Conservation (phyloP, 1,140 invertebrate genomes). For the Ips nitidus region DNA sequence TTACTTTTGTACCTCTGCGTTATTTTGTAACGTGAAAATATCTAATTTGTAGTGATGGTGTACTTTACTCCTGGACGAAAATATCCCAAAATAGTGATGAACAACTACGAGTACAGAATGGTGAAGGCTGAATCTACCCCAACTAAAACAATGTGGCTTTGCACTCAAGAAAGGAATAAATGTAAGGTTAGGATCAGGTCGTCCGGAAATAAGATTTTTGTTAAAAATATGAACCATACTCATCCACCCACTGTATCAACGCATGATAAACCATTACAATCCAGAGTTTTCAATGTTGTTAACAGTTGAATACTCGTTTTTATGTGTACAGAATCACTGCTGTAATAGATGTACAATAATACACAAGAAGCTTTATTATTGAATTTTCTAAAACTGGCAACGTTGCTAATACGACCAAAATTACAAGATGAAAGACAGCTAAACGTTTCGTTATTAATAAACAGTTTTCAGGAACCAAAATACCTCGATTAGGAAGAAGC, state of each 20-base stretch:
- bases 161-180: slow-evolving; percentile 22
- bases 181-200: slow-evolving; percentile 33
- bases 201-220: slow-evolving; percentile 18
- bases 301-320: background rate
- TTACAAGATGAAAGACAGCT: no score
- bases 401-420: no score
- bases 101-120: slow-evolving; percentile 28
- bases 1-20: no score
- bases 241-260: slow-evolving; percentile 4
- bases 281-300: background rate
- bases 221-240: slow-evolving; percentile 21
- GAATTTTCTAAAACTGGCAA: no score
- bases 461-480: background rate
- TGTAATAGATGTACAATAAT: no score
- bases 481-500: background rate
- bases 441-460: background rate
- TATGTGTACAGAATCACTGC: no score
- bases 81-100: slow-evolving; percentile 35
- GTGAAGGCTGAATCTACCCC: slow-evolving; percentile 6
- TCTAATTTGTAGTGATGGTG: slow-evolving; percentile 9
- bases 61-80: slow-evolving; percentile 31
- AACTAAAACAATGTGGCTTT: slow-evolving; percentile 26
- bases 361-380: no score
- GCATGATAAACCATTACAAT: background rate
- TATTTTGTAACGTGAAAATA: no score